Evolutionary conservation across 2,113 vertebrate species (phyloP), one percentile per base, ranked within the genome.

Genomic region (Protobothrops mucrosquamatus): DNA sequence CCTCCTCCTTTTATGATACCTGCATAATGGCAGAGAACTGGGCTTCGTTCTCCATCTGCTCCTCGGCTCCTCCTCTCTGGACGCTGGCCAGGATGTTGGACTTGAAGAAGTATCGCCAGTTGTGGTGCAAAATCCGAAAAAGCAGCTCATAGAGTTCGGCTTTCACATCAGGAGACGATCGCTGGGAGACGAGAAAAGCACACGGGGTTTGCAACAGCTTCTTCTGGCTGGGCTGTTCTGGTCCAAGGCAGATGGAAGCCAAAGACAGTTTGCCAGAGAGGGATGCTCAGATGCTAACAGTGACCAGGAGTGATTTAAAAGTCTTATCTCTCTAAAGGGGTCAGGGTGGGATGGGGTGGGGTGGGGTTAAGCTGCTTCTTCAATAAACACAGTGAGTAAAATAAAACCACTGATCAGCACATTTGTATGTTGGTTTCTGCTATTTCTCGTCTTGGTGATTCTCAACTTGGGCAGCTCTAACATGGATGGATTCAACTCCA

Each of bases 21-120:
- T 99, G 99, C 99, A 99, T 99, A 92, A 99, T 98, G 94, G 99
- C 98, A 94, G 98, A 98, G 98, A 99, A 99, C 96, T 99, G 99
- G 0, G 98, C 98, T 95, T 99, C 98, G 0, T 99, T 99, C 96
- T 99, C 99, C 98, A 99, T 99, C 95, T 98, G 98, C 57, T 99
- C 99, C 90, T 99, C 99, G 0, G 97, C 94, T 0, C 96, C 95
- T 14, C 98, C 98, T 96, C 98, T 98, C 95, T 99, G 99, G 87
- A 99, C 98, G 1, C 98, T 99, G 94, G 98, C 98, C 97, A 99
- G 96, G 92, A 99, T 97, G 0, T 98, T 99, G 3, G 98, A 98
- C 95, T 99, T 99, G 97, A 99, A 99, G 98, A 99, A 99, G 97
- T 99, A 99, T 96, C 99, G 98, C 99, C 99, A 99, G 94, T 99